Conservation (phyloP, 2,797 vertebrate genomes). For the Characodon lateralis region DNA sequence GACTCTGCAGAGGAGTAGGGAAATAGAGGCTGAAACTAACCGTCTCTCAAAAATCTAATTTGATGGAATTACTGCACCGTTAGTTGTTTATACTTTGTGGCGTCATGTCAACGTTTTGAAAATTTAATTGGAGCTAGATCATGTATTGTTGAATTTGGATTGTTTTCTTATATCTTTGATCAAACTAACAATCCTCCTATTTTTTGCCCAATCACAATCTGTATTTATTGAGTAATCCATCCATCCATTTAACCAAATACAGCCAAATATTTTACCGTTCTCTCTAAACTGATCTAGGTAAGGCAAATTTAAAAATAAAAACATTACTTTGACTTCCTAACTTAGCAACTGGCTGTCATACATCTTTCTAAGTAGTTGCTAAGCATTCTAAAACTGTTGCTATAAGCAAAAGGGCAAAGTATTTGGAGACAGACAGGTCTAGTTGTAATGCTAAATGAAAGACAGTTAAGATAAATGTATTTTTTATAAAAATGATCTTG, state of each 20-base stretch:
- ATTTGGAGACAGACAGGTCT: background rate
- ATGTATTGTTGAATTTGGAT: slow-evolving; percentile 30
- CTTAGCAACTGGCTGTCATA: background rate
- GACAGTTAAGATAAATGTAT: too few species aligned
- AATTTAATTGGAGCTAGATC: slow-evolving; percentile 50
- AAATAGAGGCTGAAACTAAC: slow-evolving; percentile 55
- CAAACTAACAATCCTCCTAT: slow-evolving; percentile 23
- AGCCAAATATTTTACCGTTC: background rate
- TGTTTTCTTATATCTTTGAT: slow-evolving; percentile 33
- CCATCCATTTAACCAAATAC: background rate
- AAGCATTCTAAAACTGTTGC: background rate
- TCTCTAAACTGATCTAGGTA: background rate
- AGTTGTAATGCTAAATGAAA: background rate
- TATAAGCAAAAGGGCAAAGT: background rate
- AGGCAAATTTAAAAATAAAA: background rate
- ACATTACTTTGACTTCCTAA: background rate
- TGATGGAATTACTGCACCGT: slow-evolving; percentile 59
- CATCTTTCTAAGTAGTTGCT: background rate
- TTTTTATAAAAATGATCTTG: background rate
- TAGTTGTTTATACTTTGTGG: slow-evolving; percentile 58
- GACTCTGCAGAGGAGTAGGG: slow-evolving; percentile 57
- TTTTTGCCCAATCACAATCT: slow-evolving; percentile 14
- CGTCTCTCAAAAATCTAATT: slow-evolving; percentile 64
- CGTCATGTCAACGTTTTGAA: slow-evolving; percentile 62
- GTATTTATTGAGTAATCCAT: slow-evolving; percentile 1